Evolutionary conservation across 2,888 invertebrate species (phyloP), one percentile per base, ranked within the genome.

Genomic region (Melieria picta): DNA sequence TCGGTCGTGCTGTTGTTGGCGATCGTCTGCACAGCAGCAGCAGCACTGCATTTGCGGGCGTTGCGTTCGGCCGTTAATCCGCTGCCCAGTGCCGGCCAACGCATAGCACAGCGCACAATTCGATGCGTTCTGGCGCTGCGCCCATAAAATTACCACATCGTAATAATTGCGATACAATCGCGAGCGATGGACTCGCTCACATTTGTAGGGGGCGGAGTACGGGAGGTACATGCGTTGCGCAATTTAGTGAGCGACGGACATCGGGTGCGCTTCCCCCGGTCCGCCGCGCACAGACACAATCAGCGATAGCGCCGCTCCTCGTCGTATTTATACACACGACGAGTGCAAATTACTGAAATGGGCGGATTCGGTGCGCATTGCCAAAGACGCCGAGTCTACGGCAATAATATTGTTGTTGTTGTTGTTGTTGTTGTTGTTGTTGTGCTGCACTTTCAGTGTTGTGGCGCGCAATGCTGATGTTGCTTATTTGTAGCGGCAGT

Each of bases 101-200:
- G 30, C 30, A 30, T 2, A 30, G 30, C 30, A 30, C 30, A 30
- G 30, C 30, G 30, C 30, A 30, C 30, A 30, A 30, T 30, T 30
- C 30, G 46, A 10, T 67, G 67, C 68, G 52, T 58, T 52, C 45
- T 58, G 48, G 45, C 61, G 61, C 67, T 67, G 58, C 66, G 71
- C 73, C 75, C 76, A 79, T 80, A 79, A 80, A 80, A 80, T 80
- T 80, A 80, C 80, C 80, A 80, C 80, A 79, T 78, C 78, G 77
- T 80, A 79, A 80, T 80, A 80, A 80, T 79, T 79, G 76, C 76
- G 78, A 78, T 78, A 77, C 75, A 75, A 78, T 78, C 78, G 74
- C 30, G 30, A 30, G 30, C 30, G 30, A 3, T 52, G 52, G 16
- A 42, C 3, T 11, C 13, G 13, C 9, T 10, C 4, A 42, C 48